phyloP scores from a whole-genome alignment of 2,888 invertebrate genomes.

The Phrixothrix hirtus region DNA sequence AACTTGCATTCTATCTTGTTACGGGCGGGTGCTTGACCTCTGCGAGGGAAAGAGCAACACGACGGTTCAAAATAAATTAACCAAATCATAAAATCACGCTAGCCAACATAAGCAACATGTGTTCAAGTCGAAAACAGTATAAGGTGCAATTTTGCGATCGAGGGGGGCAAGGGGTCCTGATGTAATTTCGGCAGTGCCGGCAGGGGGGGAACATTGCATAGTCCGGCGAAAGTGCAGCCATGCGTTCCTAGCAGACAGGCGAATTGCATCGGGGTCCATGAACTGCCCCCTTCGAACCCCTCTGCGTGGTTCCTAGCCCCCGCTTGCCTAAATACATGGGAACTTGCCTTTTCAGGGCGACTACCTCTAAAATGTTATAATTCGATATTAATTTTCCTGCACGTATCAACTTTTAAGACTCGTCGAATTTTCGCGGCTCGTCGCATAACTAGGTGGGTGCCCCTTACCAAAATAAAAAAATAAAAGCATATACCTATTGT shows the following conservation, averaged over 20 bases:
- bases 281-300: conserved; percentile 36
- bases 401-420: conserved; percentile 29
- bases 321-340: conserved; percentile 40
- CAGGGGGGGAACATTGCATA: conserved; percentile 47
- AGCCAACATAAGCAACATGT: conserved; percentile 34
- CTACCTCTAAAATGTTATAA: conserved; percentile 37
- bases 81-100: conserved; percentile 23
- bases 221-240: conserved; percentile 57
- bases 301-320: conserved; percentile 32
- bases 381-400: conserved; percentile 33
- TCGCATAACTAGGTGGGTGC: conserved; percentile 20
- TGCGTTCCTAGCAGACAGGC: conserved; percentile 58
- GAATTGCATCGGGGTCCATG: conserved; percentile 56
- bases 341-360: conserved; percentile 41
- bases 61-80: conserved; percentile 23
- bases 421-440: conserved; percentile 18
- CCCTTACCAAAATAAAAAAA: conserved; percentile 14
- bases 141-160: conserved; percentile 32
- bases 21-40: conserved; percentile 19
- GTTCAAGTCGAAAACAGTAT: conserved; percentile 24
- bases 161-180: conserved; percentile 34
- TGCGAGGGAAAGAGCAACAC: conserved; percentile 10
- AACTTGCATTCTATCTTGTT: conserved; percentile 11
- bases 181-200: conserved; percentile 31
- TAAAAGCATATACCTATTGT: too few species aligned